A percentile compares a stretch with the other conserved stretches of the same genome.
These are phyloP conservation scores for Pseudoips prasinana DNA, from an alignment of 2,888 invertebrate genomes.

Conservation along the genomic window DNA sequence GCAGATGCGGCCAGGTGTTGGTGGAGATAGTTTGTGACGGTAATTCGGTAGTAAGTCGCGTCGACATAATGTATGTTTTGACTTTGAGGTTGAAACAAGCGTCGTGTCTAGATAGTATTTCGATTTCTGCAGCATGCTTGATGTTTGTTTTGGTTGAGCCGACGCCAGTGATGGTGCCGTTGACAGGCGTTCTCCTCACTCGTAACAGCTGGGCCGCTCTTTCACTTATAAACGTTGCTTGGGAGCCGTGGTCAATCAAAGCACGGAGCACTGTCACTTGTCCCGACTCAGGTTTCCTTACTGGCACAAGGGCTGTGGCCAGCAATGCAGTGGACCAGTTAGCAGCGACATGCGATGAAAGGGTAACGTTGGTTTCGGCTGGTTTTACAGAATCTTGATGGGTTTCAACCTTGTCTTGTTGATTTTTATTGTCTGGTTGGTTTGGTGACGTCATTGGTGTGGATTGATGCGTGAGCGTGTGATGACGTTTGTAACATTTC, in stretches of 20 bases:
- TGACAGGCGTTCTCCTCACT: not conserved
- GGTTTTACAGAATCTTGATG: too few relatives aligned
- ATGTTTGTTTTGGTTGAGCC: not conserved
- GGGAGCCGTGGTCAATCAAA: conserved; percentile 4
- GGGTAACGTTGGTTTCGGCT: too few relatives aligned
- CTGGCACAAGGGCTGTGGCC: conserved; percentile 1
- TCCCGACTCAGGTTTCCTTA: not conserved
- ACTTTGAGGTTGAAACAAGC: not conserved
- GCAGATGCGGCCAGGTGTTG: conserved; percentile 5
- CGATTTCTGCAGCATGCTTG: not conserved
- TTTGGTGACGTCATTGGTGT: too few relatives aligned
- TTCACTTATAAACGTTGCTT: conserved; percentile 4
- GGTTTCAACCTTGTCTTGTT: too few relatives aligned
- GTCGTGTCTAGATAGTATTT: not conserved
- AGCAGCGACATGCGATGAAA: too few relatives aligned
- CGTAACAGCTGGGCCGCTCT: conserved; percentile 1
- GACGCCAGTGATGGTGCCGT: not conserved
- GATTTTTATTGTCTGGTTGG: too few relatives aligned
- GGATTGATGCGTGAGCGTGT: conserved; percentile 1
- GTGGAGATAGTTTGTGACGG: too few relatives aligned
- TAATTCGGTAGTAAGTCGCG: conserved; percentile 3
- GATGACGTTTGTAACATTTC: conserved; percentile 3
- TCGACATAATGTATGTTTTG: conserved; percentile 4
- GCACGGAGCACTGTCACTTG: not conserved
- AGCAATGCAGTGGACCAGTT: too few relatives aligned